phyloP scores from a whole-genome alignment of 2,888 invertebrate species.

The Aphodius granarius region DNA sequence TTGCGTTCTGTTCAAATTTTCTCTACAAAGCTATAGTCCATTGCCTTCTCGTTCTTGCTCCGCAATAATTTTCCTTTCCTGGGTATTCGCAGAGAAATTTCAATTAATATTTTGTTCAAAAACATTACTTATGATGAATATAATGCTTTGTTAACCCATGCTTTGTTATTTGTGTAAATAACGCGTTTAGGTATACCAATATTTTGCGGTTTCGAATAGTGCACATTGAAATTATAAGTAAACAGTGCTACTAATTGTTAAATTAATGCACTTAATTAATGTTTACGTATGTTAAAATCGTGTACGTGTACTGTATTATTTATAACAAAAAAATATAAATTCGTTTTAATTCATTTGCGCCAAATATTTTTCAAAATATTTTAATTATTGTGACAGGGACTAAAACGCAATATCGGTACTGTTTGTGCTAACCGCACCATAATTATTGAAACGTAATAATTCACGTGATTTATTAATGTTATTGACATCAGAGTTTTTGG shows the following conservation, averaged over 20 bases:
- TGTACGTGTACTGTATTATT: no score
- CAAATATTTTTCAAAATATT: not conserved
- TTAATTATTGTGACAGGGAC: not conserved
- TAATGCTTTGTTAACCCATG: not conserved
- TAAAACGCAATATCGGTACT: not conserved
- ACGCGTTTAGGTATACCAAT: not conserved
- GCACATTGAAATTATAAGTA: not conserved
- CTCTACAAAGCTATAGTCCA: not conserved
- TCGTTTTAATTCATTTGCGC: not conserved
- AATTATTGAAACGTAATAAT: not conserved
- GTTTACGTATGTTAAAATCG: no score
- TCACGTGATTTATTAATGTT: not conserved
- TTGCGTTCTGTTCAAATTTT: not conserved
- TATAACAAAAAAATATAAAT: no score
- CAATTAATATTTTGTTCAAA: not conserved
- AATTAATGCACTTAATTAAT: not conserved
- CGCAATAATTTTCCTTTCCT: not conserved
- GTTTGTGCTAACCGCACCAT: not conserved
- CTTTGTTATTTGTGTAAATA: not conserved
- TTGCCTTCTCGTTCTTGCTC: constrained; percentile 2
- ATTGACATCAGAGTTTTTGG: not conserved
- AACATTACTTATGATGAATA: not conserved
- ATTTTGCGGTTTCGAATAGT: not conserved
- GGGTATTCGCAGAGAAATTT: not conserved
- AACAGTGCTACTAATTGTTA: not conserved